These are phyloP conservation scores for Anabas testudineus DNA, from an alignment of 2,797 vertebrate genomes.

Conservation along the genomic window DNA sequence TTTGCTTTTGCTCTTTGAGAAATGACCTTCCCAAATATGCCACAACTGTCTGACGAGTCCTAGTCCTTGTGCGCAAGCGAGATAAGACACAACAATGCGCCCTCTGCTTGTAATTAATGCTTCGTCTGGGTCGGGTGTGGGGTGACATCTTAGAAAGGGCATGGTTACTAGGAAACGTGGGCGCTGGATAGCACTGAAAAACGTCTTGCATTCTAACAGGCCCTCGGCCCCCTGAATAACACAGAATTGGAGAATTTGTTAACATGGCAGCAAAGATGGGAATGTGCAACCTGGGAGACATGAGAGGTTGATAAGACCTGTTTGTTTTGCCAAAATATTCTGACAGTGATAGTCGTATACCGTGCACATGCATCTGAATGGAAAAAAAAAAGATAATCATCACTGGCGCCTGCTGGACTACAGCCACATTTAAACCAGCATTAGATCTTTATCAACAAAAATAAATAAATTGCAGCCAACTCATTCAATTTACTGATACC, in stretches of 20 bases:
- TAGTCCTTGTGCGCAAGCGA: constrained; percentile 52
- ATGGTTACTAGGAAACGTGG: constrained; percentile 21
- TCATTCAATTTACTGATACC: background rate
- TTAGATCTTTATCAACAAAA: background rate
- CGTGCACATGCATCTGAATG: background rate
- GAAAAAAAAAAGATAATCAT: constrained; percentile 1
- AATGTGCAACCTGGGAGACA: constrained; percentile 27
- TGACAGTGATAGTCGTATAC: background rate
- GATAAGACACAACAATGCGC: constrained; percentile 75
- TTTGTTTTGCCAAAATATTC: constrained; percentile 30
- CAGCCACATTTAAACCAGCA: background rate
- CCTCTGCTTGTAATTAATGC: constrained; percentile 70
- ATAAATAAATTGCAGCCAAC: background rate
- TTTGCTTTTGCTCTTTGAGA: constrained; percentile 65
- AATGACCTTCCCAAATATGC: constrained; percentile 72
- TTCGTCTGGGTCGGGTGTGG: constrained; percentile 16
- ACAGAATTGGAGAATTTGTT: too few relatives aligned
- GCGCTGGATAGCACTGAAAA: constrained; percentile 10
- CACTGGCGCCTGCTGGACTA: background rate
- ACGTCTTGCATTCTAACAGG: constrained; percentile 53
- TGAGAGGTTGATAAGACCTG: constrained; percentile 43
- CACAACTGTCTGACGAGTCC: constrained; percentile 51
- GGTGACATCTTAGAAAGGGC: constrained; percentile 48
- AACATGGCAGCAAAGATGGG: constrained; percentile 39
- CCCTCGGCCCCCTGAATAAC: too few relatives aligned